Percentiles rank a stretch among this genome's conserved stretches.
Conservation (phyloP, 2,888 invertebrate species). For the Caenorhabditis sp. region DNA sequence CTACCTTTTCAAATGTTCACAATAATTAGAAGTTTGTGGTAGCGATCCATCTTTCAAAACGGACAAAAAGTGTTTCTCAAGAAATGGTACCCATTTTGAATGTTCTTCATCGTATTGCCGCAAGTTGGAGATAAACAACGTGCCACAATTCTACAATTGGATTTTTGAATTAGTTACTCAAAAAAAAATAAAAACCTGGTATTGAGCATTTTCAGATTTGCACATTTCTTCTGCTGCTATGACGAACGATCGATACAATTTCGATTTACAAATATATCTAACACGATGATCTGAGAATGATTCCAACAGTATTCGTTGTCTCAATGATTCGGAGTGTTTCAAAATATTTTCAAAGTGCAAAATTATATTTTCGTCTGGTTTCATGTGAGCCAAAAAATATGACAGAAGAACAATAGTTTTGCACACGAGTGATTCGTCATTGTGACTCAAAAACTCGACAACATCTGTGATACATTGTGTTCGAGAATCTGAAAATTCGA, state of each 20-base stretch:
- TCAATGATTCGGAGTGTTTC: not conserved
- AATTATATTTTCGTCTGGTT: too few species aligned
- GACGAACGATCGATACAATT: not conserved
- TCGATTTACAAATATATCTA: not conserved
- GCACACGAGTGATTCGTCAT: not conserved
- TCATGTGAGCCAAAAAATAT: too few species aligned
- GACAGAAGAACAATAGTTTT: not conserved
- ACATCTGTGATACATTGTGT: conserved; percentile 16
- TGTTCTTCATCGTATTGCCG: not conserved
- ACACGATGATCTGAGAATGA: not conserved
- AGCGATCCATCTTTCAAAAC: not conserved
- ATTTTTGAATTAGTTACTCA: not conserved
- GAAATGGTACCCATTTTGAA: not conserved
- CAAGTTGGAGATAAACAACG: not conserved
- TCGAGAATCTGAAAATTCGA: conserved; percentile 19
- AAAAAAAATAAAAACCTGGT: not conserved
- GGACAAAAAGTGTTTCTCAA: not conserved
- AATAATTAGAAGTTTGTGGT: not conserved
- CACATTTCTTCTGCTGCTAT: not conserved
- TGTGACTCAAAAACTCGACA: not conserved
- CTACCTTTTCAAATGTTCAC: not conserved
- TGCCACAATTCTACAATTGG: not conserved
- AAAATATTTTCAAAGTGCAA: too few species aligned
- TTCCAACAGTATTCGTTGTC: not conserved
- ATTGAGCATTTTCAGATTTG: not conserved